Evolutionary conservation across 2,113 vertebrate genomes (phyloP).

Genomic region (Rallus limicola): DNA sequence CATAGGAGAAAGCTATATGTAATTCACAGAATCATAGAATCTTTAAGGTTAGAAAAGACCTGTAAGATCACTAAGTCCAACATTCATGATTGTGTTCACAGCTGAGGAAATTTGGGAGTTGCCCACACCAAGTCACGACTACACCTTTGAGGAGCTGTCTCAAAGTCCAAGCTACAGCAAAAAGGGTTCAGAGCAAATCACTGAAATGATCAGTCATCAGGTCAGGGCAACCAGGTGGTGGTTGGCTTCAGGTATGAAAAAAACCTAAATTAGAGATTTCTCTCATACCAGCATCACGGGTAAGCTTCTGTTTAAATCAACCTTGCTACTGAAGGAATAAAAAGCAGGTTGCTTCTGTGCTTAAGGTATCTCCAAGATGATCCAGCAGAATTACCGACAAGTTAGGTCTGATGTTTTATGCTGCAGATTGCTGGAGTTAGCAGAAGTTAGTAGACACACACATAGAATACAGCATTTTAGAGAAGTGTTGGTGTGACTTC

Average conservation of each 20-base stretch:
- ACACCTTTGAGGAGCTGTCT: neutral
- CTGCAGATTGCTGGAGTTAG: neutral
- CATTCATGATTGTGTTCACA: neutral
- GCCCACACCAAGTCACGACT: neutral
- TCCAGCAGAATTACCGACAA: neutral
- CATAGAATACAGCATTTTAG: neutral
- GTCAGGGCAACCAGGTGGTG: neutral
- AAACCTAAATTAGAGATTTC: neutral
- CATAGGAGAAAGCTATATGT: neutral
- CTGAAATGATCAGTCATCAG: neutral
- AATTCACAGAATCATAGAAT: neutral
- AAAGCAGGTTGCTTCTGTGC: neutral
- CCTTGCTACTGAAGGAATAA: neutral
- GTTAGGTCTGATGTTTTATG: neutral
- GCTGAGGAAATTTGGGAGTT: neutral
- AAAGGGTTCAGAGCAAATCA: neutral
- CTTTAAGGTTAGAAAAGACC: no score
- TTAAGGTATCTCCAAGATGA: neutral
- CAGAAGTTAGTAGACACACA: neutral
- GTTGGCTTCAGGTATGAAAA: neutral
- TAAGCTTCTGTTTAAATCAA: neutral
- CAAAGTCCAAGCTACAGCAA: neutral
- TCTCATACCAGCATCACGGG: neutral
- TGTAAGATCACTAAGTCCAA: no score
- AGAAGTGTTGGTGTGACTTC: neutral